Base-by-base conservation (phyloP, 2,888 invertebrate genomes). In the Drosophila borborema region DNA sequence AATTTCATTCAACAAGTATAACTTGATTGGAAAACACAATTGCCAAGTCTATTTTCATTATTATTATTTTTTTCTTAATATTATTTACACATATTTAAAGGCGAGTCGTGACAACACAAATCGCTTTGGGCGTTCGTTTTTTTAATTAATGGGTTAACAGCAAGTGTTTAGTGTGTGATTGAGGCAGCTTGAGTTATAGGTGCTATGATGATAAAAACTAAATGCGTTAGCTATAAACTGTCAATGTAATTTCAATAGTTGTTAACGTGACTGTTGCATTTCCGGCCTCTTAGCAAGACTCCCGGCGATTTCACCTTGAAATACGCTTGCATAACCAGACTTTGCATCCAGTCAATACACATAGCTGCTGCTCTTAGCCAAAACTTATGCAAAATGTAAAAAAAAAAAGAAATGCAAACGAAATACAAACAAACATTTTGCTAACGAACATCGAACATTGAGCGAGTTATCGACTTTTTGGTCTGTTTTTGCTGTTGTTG, bases 251-350 rank as follows among this genome's bases (percentile, higher is more conserved):
- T 63, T 43, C 40, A 54, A 40, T 58, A 10, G 53, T 54, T 71
- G 59, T 59, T 63, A 43, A 16, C 36, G 36, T 14, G 41, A 49
- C 58, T 61, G 56, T 28, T 72, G 68, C 60, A 72, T 70, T 80
- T 80, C 80, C 82, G 74, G 82, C 55, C 58, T 72, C 62, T 58
- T 45, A 40, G 46, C 41, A 34, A 73, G 34, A 60, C 53, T 53
- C 62, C 77, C 77, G 77, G 89, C 74, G 89, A 86, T 83, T 83
- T 83, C 83, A 83, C 83, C 83, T 83, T 83, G 83, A 83, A 83
- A 74, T 76, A 36, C 46, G 76, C 45, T 84, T 87, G 74, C 80
- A 76, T 75, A 85, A 85, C 64, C 64, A 45, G 49, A 68, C 74
- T 69, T 36, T 55, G 51, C 51, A 49, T 67, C 56, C 43, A 75